phyloP scores from a whole-genome alignment of 2,113 vertebrate species.

The Halichoerus grypus region DNA sequence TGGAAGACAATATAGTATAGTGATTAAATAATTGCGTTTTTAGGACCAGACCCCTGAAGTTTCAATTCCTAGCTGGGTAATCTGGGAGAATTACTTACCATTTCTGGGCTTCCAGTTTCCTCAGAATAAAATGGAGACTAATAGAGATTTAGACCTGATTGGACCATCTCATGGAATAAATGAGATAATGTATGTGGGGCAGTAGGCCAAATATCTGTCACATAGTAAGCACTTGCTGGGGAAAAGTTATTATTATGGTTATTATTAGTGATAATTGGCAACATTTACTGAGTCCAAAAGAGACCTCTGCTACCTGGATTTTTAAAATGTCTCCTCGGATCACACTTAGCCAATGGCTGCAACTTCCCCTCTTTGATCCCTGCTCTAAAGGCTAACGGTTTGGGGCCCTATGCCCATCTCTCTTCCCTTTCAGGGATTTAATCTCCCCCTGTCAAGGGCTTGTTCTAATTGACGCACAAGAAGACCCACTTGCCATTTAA shows the following conservation, averaged over 20 bases:
- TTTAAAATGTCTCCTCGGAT: not conserved
- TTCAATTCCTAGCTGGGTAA: not conserved
- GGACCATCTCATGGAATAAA: not conserved
- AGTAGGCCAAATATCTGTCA: not conserved
- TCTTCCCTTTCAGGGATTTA: not conserved
- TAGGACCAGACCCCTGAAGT: not conserved
- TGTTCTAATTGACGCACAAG: not conserved
- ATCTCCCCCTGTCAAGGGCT: not conserved
- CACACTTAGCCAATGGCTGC: not conserved
- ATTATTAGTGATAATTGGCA: not conserved
- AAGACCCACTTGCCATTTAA: not conserved
- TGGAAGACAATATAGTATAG: not conserved
- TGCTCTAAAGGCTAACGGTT: not conserved
- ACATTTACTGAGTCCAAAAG: not conserved
- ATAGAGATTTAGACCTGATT: not conserved
- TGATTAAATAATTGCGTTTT: not conserved
- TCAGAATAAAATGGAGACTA: not conserved
- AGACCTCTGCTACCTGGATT: not conserved
- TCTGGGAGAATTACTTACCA: not conserved
- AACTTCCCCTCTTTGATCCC: not conserved
- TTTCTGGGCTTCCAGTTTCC: not conserved
- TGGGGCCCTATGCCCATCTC: not conserved
- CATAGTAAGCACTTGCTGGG: not conserved
- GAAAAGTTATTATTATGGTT: not conserved
- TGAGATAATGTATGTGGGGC: not conserved